A percentile compares a stretch with the other conserved stretches of the same genome.
These are phyloP conservation scores for Drosophila kambysellisi DNA, from an alignment of 2,888 invertebrate species.

Conservation along the genomic window DNA sequence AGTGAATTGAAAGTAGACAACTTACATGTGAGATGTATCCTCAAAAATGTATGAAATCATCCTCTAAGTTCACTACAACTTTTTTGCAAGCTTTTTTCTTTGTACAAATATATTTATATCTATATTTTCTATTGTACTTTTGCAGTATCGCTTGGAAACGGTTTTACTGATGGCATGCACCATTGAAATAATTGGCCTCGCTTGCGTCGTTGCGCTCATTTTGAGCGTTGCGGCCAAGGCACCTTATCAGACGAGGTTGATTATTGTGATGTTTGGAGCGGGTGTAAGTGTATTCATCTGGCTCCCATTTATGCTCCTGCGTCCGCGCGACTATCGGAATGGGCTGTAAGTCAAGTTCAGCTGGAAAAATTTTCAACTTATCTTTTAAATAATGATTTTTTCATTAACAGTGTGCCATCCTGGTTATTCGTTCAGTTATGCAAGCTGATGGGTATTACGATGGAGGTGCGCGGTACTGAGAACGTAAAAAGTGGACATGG, in stretches of 20 bases:
- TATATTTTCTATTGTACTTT: neutral
- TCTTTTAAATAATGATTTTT: neutral
- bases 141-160: neutral
- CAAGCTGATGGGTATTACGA: constrained; percentile 88
- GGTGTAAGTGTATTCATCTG: constrained; percentile 87
- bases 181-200: constrained; percentile 82
- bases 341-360: constrained; percentile 89
- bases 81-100: constrained; percentile 4
- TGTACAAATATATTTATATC: neutral
- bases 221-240: constrained; percentile 85
- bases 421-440: constrained; percentile 87
- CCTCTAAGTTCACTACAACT: neutral
- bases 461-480: constrained; percentile 90
- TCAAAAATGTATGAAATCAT: neutral
- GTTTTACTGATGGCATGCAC: constrained; percentile 74
- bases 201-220: constrained; percentile 80
- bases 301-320: constrained; percentile 91
- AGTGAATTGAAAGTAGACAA: neutral
- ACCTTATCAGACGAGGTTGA: constrained; percentile 90
- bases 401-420: constrained; percentile 88
- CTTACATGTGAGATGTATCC: neutral
- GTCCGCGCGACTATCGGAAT: constrained; percentile 90
- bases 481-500: constrained; percentile 91
- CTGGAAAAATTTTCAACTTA: neutral
- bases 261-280: constrained; percentile 88